Base-by-base conservation (phyloP, 1,140 invertebrate species). In the Eriocheir sinensis region DNA sequence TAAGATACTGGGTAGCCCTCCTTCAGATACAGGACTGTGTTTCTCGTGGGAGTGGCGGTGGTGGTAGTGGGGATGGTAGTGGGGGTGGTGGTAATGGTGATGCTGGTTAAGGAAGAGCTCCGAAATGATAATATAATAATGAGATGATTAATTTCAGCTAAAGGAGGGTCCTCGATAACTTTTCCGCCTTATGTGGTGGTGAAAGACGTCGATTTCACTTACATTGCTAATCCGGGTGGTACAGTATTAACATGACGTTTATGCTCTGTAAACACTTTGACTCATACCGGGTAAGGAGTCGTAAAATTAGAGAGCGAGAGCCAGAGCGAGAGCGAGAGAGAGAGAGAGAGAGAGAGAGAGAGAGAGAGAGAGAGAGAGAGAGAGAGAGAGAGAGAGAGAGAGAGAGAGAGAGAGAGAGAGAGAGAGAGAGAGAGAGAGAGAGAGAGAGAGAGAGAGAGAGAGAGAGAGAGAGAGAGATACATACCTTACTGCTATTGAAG, bases 371-470 rank as follows among this genome's bases (percentile, higher is more conserved):
- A 40, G 38, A 40, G 44, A n/a, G 36, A 40, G 44, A 44, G 44
- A 40, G 40, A 36, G 34, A 88, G 34, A 0, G 15, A 40, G 15
- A 40, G 34, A 88, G 30, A 88, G 85, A 88, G 85, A 88, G 85
- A 38, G 85, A 88, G 85, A 88, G 85, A 40, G 36, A 88, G 85
- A 88, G 85, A 88, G 36, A 40, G 36, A 40, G 36, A 40, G 36
- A 40, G 36, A 40, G 85, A 88, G 85, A 88, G 85, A 88, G 85
- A 88, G 85, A 88, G 85, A 88, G 85, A 40, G 85, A 88, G 85
- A 88, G 36, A 40, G 36, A 21, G 6, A 36, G 85, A 88, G 53
- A 72, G 53, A 72, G 53, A 72, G 53, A 72, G 53, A 72, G 6
- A 27, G 53, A 27, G 53, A 27, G 53, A 15, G 53, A 27, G 53